Base-by-base conservation (phyloP, 2,113 vertebrate species). In the Paradoxurus hermaphroditus region DNA sequence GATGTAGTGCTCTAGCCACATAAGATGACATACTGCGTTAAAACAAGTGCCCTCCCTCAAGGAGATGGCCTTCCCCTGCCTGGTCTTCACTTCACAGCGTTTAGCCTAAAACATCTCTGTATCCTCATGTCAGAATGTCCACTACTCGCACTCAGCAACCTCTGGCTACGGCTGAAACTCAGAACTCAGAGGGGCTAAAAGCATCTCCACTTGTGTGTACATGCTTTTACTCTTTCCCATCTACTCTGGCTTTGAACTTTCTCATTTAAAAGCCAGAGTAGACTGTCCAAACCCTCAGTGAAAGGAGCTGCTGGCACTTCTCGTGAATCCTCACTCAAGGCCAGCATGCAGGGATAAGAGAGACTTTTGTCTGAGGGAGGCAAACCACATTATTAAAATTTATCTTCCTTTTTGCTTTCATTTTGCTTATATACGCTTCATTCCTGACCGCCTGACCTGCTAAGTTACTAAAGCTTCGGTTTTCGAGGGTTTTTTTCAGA, bases 311-410 rank as follows among this genome's bases (percentile, higher is more conserved):
- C 56, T 8, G 21, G 23, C n/a, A 5, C 86, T 44, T 93, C 13
- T 39, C 2, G 2, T 13, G 9, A 56, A 0, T 34, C 36, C 44
- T 23, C 2, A 1, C 0, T 1, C 27, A 41, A 75, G 56, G 34
- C 63, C 36, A 3, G 44, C 34, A 23, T 67, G 18, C 0, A 1
- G 16, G 72, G 21, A 21, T 34, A 8, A 7, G 51, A 85, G 51
- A 1, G 9, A 51, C 59, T 63, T 75, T 19, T 16, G 11, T 65
- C 41, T 83, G 56, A 31, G 29, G 27, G 36, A 75, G 41, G 9
- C 53, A 82, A 53, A 36, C 29, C 0, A 0, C 46, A 21, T 72
- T 44, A 16, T 56, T 65, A 78, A 70, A n/a, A 56, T 72, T 36
- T 70, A 41, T 59, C 62, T 91, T 87, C 12, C 53, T 59, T 87